Percentiles rank a stretch among this genome's conserved stretches.
phyloP scores from a whole-genome alignment of 2,113 vertebrate species.

The Jacana jacana region DNA sequence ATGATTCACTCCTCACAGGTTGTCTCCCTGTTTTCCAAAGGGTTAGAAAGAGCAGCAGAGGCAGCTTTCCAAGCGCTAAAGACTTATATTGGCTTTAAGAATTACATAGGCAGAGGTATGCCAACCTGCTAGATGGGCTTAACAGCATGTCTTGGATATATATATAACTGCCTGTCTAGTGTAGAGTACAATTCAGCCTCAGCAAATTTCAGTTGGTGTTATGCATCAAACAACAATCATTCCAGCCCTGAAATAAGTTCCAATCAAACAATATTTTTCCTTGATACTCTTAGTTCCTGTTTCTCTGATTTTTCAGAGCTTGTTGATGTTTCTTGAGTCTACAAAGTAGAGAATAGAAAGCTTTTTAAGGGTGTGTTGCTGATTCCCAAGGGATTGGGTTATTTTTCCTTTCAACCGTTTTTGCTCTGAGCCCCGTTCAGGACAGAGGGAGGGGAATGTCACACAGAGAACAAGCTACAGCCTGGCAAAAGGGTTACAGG shows the following conservation, averaged over 20 bases:
- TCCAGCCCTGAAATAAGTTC: neutral
- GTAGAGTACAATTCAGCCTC: neutral
- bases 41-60: neutral
- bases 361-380: neutral
- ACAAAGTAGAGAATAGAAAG: neutral
- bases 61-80: rapidly evolving
- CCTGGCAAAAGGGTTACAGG: neutral
- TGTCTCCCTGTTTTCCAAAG: neutral
- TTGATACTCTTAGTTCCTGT: neutral
- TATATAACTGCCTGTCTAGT: neutral
- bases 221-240: neutral
- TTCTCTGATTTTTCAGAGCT: neutral
- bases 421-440: neutral
- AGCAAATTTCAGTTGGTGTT: neutral
- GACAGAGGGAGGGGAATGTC: neutral
- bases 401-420: neutral
- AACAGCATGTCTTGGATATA: neutral
- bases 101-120: neutral
- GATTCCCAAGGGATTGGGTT: neutral
- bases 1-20: neutral
- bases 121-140: neutral
- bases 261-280: neutral
- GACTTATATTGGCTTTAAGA: neutral
- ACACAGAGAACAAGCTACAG: neutral
- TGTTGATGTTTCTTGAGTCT: neutral